Conservation (phyloP, 2,888 invertebrate species). For the Campopleginae sp. region DNA sequence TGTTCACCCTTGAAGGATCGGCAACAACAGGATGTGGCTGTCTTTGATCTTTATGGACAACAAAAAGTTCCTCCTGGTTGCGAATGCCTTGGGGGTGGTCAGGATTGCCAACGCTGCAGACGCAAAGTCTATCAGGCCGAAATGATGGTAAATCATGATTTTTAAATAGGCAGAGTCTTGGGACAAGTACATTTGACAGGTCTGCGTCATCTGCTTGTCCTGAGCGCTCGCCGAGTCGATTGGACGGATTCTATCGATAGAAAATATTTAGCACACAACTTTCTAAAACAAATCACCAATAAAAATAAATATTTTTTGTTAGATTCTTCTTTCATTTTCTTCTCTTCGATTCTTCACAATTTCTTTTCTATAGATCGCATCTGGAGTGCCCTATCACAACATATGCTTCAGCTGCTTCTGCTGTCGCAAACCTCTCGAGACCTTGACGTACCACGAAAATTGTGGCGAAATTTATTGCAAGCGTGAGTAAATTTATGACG, state of each 20-base stretch:
- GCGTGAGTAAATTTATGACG: no score
- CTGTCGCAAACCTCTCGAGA: conserved; percentile 85
- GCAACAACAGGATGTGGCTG: conserved; percentile 58
- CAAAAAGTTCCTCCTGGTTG: conserved; percentile 72
- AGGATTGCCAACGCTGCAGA: conserved; percentile 82
- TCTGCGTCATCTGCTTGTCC: no score
- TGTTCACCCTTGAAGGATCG: conserved; percentile 33
- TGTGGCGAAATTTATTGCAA: conserved; percentile 86
- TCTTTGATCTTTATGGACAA: conserved; percentile 51
- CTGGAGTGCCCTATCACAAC: conserved; percentile 84
- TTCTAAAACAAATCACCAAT: no score
- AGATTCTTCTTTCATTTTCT: conserved; percentile 2
- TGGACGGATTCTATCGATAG: no score
- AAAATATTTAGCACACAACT: no score
- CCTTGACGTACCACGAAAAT: conserved; percentile 84
- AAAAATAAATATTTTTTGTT: no score
- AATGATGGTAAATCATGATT: conserved; percentile 81
- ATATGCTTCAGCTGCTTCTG: conserved; percentile 85
- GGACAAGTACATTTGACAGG: no score
- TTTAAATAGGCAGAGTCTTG: no score
- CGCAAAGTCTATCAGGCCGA: conserved; percentile 82
- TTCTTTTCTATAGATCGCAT: conserved; percentile 77
- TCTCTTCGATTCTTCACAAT: neutral
- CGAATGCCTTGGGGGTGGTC: conserved; percentile 80
- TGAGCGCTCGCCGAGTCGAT: no score